Conservation (phyloP, 1,140 invertebrate species). For the Mercenaria mercenaria region DNA sequence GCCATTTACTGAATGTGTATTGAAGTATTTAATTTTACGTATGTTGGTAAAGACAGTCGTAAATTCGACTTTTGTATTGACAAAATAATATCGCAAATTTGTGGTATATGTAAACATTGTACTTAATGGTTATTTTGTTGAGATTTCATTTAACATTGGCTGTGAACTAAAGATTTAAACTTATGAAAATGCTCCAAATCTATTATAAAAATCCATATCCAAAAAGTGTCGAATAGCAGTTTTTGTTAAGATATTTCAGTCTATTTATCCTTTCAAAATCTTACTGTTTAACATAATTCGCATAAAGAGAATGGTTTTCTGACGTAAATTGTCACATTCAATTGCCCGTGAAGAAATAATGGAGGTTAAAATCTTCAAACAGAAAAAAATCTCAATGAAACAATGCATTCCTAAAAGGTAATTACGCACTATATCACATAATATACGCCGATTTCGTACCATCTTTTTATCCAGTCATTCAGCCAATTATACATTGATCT, state of each 20-base stretch:
- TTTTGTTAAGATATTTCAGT: neutral
- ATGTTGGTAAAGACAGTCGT: neutral
- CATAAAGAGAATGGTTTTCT: neutral
- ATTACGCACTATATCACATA: no score
- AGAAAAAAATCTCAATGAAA: no score
- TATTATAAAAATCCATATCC: neutral
- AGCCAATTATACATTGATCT: no score
- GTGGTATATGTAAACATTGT: neutral
- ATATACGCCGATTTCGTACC: no score
- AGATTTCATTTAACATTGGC: neutral
- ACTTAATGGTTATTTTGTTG: neutral
- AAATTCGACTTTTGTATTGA: neutral
- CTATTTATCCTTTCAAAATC: neutral
- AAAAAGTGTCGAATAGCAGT: neutral
- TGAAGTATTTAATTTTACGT: constrained; percentile 32
- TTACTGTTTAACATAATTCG: neutral
- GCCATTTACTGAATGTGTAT: neutral
- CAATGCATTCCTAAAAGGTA: no score
- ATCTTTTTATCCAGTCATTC: no score
- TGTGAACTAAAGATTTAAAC: neutral
- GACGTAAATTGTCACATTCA: neutral
- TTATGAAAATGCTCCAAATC: neutral
- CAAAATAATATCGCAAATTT: neutral
- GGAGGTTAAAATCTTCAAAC: no score
- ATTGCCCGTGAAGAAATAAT: no score